Conservation (phyloP, 2,113 vertebrate species). For the Caranx melampygus region DNA sequence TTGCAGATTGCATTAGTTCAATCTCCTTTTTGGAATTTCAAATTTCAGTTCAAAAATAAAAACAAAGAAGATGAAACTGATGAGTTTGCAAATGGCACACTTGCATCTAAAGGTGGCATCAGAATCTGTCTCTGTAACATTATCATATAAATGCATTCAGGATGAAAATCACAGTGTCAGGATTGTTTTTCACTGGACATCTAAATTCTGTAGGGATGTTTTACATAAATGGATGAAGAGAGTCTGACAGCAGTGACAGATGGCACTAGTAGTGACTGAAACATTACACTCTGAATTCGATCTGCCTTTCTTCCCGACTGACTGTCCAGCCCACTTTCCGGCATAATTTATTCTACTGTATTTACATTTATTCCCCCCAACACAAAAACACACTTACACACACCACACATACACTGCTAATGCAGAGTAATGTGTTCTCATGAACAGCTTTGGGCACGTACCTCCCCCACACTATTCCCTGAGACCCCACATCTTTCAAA, state of each 20-base stretch:
- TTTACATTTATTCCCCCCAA: constrained; percentile 1
- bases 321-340: constrained; percentile 15
- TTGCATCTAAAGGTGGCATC: not conserved
- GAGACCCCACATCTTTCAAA: constrained; percentile 14
- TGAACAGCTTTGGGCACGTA: constrained; percentile 31
- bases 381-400: not conserved
- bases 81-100: not conserved
- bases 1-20: not conserved
- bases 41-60: constrained; percentile 1
- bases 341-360: constrained; percentile 14
- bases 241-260: constrained; percentile 58
- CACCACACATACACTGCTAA: constrained; percentile 6
- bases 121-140: constrained; percentile 1
- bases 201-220: not conserved
- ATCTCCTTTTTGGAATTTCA: not conserved
- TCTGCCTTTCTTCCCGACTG: constrained; percentile 27
- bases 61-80: not conserved
- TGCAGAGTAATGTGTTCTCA: constrained; percentile 8
- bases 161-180: not conserved
- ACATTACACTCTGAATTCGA: constrained; percentile 38
- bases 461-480: constrained; percentile 28
- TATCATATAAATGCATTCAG: not conserved
- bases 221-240: constrained; percentile 3
- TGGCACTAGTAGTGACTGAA: constrained; percentile 54
- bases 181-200: not conserved